Conservation (phyloP, 2,797 vertebrate species). For the Manis javanica region DNA sequence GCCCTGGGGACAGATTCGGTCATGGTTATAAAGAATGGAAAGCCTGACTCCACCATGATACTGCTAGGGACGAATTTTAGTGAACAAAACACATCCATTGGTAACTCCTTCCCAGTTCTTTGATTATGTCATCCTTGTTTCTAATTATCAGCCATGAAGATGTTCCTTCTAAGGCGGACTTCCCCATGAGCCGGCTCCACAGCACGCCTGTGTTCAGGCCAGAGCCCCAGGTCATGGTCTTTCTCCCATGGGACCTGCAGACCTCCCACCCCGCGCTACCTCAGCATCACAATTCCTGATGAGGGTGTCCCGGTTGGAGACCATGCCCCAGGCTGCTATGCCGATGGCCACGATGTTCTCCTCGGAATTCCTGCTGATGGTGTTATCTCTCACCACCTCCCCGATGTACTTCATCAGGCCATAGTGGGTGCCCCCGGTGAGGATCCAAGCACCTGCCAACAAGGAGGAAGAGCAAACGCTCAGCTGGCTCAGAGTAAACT, state of each 20-base stretch:
- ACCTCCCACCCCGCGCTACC: constrained; percentile 65
- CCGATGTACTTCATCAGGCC: constrained; percentile 90
- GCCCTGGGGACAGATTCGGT: background rate
- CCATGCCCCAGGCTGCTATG: constrained; percentile 89
- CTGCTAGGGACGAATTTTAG: background rate
- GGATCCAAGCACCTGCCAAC: constrained; percentile 88
- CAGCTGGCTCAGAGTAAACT: background rate
- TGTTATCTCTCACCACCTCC: constrained; percentile 90
- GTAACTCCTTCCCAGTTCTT: background rate
- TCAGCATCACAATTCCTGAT: constrained; percentile 76
- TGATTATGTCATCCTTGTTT: background rate
- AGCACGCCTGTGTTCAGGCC: background rate
- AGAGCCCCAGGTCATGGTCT: background rate
- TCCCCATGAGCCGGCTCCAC: background rate
- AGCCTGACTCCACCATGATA: background rate
- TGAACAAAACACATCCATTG: background rate
- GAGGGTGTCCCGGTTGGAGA: constrained; percentile 88
- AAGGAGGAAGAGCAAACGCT: background rate
- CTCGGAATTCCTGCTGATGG: constrained; percentile 88
- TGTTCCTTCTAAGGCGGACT: background rate
- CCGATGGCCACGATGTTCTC: constrained; percentile 89
- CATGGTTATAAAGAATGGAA: background rate
- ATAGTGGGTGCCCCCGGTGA: constrained; percentile 88
- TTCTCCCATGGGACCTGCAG: fast-evolving
- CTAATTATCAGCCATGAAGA: background rate